Base-by-base conservation (phyloP, 2,797 vertebrate genomes). In the Naso thynnoides region DNA sequence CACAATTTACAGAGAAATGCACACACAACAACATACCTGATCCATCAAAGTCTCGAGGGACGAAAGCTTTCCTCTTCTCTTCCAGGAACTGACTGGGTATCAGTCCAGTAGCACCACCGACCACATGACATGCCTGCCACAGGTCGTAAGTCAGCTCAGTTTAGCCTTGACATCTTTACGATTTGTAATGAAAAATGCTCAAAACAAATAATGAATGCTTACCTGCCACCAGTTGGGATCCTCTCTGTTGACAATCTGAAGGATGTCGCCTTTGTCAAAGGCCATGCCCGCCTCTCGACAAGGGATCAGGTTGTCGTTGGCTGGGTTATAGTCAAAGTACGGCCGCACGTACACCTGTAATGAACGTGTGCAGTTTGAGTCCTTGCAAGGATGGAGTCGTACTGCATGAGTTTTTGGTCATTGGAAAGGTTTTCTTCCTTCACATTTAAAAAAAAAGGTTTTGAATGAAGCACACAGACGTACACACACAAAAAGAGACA, bases 161-260 rank as follows among this genome's bases (percentile, higher is more conserved):
- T 6, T 1, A 26, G 39, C 15, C n/a, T 45, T 45, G 1, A 66
- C n/a, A 18, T 39, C 21, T 61, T 18, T 44, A 3, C 2, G 10
- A 24, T 38, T 24, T 19, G 27, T 29, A 29, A 19, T 33, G 24
- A 26, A 9, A 3, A 8, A 48, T 4, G 8, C 21, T 50, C 24
- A 23, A 58, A 55, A 21, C 0, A 27, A 13, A 0, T 3, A 8
- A 27, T 2, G 16, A 50, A 31, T 15, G 18, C 93, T 85, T 86
- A 99, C 98, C 97, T 99, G 98, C 98, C 98, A 99, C 98, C 98
- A 99, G 87, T 99, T 99, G 50, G 96, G 95, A 83, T 99, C 98
- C 90, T 99, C 97, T 59, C 97, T 94, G 90, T 99, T 99, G 76
- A 99, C 97, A 68, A 99, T 98, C 93, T 99, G 98, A 81, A 99